A percentile compares a stretch with the other conserved stretches of the same genome.
These are phyloP conservation scores for Blera fallax DNA, from an alignment of 2,888 invertebrate genomes.

Conservation along the genomic window DNA sequence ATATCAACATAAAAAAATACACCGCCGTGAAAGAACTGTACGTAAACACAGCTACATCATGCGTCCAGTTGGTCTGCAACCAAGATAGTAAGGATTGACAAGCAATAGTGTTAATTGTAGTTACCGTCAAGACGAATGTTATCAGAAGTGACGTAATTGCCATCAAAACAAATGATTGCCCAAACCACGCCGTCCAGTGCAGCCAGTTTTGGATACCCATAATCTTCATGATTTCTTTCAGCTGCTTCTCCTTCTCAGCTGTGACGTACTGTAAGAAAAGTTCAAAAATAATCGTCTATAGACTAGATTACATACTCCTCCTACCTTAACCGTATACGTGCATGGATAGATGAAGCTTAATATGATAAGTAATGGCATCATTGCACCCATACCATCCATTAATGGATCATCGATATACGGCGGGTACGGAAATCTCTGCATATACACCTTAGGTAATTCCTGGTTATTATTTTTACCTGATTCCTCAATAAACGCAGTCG, in stretches of 20 bases:
- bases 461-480: conserved; percentile 56
- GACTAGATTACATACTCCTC: not conserved
- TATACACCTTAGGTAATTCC: conserved; percentile 75
- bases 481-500: conserved; percentile 79
- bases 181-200: conserved; percentile 94
- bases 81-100: not conserved
- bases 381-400: conserved; percentile 85
- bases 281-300: not conserved
- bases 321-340: conserved; percentile 88
- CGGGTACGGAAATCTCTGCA: conserved; percentile 88
- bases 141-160: conserved; percentile 85
- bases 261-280: conserved; percentile 80
- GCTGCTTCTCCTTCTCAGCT: conserved; percentile 85
- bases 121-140: conserved; percentile 84
- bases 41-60: conserved; percentile 86
- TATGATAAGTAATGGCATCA: conserved; percentile 89
- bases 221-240: conserved; percentile 95
- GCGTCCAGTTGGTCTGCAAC: conserved; percentile 83
- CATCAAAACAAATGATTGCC: conserved; percentile 88
- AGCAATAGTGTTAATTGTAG: not conserved
- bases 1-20: conserved; percentile 88
- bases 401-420: conserved; percentile 86
- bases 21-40: conserved; percentile 86
- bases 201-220: conserved; percentile 93
- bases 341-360: conserved; percentile 92